These are phyloP conservation scores for Oreochromis niloticus DNA, from an alignment of 2,113 vertebrate genomes.

Conservation along the genomic window DNA sequence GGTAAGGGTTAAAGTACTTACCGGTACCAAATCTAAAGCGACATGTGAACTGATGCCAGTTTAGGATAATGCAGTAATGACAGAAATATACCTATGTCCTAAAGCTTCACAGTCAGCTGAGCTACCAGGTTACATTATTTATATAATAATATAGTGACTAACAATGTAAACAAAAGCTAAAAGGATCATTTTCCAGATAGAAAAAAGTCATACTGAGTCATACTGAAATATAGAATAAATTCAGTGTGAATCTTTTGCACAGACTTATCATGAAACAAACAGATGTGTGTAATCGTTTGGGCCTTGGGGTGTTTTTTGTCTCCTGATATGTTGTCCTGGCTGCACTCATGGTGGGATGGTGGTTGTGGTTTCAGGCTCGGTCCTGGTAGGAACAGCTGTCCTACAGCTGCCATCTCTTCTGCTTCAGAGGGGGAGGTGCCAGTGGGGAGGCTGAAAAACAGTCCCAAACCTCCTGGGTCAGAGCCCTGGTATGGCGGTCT, in stretches of 20 bases:
- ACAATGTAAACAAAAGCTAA: not conserved
- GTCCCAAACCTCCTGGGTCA: conserved; percentile 86
- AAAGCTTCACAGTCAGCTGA: not conserved
- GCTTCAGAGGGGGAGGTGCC: conserved; percentile 68
- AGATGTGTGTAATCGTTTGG: conserved; percentile 38
- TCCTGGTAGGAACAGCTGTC: conserved; percentile 83
- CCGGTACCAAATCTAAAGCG: rapidly evolving
- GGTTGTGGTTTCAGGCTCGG: conserved; percentile 50
- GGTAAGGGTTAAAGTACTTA: not conserved
- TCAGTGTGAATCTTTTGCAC: not conserved
- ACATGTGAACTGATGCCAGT: not conserved
- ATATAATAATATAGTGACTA: not conserved
- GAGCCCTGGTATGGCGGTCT: conserved; percentile 92
- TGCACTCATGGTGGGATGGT: conserved; percentile 31
- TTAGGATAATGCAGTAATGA: not conserved
- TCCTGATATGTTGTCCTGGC: conserved; percentile 18
- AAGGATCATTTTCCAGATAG: not conserved
- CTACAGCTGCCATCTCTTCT: conserved; percentile 87
- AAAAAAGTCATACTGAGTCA: not conserved
- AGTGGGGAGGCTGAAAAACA: conserved; percentile 71
- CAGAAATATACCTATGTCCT: not conserved
- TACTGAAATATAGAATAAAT: not conserved
- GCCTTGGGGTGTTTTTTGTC: conserved; percentile 43
- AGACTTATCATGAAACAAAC: not conserved
- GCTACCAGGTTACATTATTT: not conserved